Percentiles rank a stretch among this genome's conserved stretches.
These are phyloP conservation scores for Sinotaia quadrata DNA, from an alignment of 2,888 invertebrate genomes.

Conservation along the genomic window DNA sequence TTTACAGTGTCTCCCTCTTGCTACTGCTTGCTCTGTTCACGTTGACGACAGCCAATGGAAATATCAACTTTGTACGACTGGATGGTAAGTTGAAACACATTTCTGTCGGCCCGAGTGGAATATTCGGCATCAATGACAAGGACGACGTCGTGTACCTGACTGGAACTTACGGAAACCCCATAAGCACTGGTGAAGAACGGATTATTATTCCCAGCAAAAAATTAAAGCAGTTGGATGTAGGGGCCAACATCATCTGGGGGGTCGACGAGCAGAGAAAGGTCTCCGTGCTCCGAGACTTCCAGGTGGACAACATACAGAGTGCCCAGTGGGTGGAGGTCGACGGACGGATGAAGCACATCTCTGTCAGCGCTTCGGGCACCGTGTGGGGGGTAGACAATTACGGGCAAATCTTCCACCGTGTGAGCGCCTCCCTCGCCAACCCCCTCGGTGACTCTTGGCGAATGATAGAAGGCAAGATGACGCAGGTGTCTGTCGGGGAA, in stretches of 20 bases:
- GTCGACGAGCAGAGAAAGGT: background rate
- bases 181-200: background rate
- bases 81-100: background rate
- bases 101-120: background rate
- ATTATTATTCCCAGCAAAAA: background rate
- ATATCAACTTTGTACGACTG: background rate
- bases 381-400: background rate
- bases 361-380: background rate
- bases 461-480: background rate
- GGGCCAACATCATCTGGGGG: background rate
- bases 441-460: background rate
- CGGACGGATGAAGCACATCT: background rate
- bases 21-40: background rate
- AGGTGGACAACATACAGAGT: background rate
- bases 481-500: background rate
- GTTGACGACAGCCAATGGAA: background rate
- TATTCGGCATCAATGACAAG: background rate
- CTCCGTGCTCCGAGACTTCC: background rate
- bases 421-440: background rate
- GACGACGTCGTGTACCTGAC: background rate
- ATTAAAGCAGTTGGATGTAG: background rate
- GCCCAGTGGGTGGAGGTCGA: background rate
- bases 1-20: no score
- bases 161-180: background rate
- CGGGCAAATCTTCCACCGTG: background rate